Percentiles rank a stretch among this genome's conserved stretches.
phyloP scores from a whole-genome alignment of 2,888 invertebrate species.

The Chrysodeixis includens region DNA sequence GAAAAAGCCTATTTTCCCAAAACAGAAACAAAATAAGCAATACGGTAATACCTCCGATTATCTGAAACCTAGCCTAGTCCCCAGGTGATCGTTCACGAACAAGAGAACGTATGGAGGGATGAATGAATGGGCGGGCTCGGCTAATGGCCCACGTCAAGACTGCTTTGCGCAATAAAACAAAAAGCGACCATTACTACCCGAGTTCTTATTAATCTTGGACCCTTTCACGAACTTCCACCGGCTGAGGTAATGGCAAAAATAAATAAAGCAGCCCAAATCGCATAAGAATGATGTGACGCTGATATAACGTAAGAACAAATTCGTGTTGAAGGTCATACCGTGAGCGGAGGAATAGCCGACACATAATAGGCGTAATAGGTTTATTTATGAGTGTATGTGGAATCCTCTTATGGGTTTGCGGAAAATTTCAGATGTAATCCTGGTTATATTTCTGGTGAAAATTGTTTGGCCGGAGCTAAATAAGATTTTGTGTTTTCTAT shows the following conservation, averaged over 20 bases:
- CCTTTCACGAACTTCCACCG: conserved; percentile 45
- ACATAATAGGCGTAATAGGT: conserved; percentile 14
- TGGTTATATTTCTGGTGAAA: background rate
- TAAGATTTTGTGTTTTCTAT: background rate
- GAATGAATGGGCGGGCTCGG: conserved; percentile 75
- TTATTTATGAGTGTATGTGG: conserved; percentile 29
- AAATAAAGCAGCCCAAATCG: conserved; percentile 52
- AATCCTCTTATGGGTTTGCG: conserved; percentile 18
- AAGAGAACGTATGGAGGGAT: conserved; percentile 70
- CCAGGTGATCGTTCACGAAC: conserved; percentile 82
- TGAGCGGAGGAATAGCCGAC: conserved; percentile 11
- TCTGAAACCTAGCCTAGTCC: conserved; percentile 74
- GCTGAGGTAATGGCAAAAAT: conserved; percentile 51
- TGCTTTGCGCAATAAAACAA: conserved; percentile 81
- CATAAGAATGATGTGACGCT: conserved; percentile 47
- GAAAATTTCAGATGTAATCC: background rate
- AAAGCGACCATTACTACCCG: conserved; percentile 75
- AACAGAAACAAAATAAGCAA: conserved; percentile 61
- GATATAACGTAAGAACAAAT: conserved; percentile 33
- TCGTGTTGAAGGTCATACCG: conserved; percentile 29
- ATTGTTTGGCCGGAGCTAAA: background rate
- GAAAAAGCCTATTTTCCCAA: conserved; percentile 20
- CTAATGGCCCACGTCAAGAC: conserved; percentile 83
- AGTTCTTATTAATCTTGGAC: conserved; percentile 65
- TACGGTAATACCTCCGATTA: conserved; percentile 74